These are phyloP conservation scores for Hycleus phaleratus DNA, from an alignment of 1,140 invertebrate species.

Conservation along the genomic window DNA sequence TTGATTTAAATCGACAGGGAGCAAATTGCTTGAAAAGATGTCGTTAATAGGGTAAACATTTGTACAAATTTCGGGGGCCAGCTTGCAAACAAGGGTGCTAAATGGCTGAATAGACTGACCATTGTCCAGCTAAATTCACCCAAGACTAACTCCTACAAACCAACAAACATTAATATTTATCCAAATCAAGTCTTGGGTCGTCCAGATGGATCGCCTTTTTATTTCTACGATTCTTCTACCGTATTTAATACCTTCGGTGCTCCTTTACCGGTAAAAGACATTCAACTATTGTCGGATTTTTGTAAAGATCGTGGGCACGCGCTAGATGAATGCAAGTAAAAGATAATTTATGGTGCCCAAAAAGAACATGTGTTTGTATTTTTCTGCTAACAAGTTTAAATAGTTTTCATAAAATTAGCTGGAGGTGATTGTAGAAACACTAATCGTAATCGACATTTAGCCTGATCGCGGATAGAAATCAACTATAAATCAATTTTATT, in stretches of 20 bases:
- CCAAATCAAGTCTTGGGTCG: not conserved
- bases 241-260: conserved; percentile 4
- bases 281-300: conserved; percentile 12
- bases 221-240: conserved; percentile 1
- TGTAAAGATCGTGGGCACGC: conserved; percentile 17
- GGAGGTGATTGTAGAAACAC: too few relatives aligned
- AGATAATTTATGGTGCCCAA: conserved; percentile 14
- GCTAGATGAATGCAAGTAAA: conserved; percentile 6
- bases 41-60: conserved; percentile 21
- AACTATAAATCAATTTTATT: too few relatives aligned
- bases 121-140: conserved; percentile 11
- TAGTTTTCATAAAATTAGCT: too few relatives aligned
- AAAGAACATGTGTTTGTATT: conserved; percentile 13
- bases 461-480: too few relatives aligned
- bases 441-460: too few relatives aligned
- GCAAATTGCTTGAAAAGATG: conserved; percentile 9
- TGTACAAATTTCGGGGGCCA: conserved; percentile 18
- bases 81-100: conserved; percentile 27
- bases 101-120: conserved; percentile 17
- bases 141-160: too few relatives aligned
- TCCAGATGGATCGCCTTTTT: not conserved
- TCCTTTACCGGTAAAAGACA: conserved; percentile 12
- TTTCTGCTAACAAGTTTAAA: not conserved
- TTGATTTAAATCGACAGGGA: conserved; percentile 5
- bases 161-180: too few relatives aligned